Conservation (phyloP, 2,797 vertebrate genomes). For the Discoglossus pictus region DNA sequence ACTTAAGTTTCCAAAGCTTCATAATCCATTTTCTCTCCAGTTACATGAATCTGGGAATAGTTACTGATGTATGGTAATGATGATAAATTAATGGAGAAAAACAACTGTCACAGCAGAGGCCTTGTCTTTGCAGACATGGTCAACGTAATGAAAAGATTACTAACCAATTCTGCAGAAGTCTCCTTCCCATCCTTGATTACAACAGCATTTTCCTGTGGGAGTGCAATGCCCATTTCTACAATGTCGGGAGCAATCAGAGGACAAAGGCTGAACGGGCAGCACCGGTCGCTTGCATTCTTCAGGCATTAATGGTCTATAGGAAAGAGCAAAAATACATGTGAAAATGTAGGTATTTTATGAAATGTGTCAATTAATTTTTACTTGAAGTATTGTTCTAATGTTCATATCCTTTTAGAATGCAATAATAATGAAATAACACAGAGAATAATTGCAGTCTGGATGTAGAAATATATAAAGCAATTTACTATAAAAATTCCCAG, state of each 20-base stretch:
- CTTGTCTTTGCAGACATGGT: conserved; percentile 12
- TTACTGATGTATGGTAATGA: conserved; percentile 21
- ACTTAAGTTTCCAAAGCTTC: conserved; percentile 15
- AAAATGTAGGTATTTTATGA: no score
- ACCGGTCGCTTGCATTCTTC: conserved; percentile 88
- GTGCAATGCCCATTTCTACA: conserved; percentile 95
- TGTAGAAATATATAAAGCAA: no score
- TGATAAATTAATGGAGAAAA: conserved; percentile 35
- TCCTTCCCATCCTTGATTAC: conserved; percentile 93
- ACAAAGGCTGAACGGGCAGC: conserved; percentile 83
- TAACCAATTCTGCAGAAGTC: conserved; percentile 91
- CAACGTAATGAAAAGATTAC: conserved; percentile 56
- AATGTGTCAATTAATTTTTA: no score
- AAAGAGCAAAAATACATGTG: not conserved
- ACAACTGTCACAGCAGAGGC: not conserved
- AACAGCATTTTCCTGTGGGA: conserved; percentile 93
- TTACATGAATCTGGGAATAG: conserved; percentile 32
- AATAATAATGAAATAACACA: no score
- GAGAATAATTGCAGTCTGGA: no score
- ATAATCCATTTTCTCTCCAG: conserved; percentile 27
- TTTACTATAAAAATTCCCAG: no score
- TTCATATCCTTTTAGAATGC: no score
- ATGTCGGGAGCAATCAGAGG: conserved; percentile 87
- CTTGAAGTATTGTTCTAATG: no score
- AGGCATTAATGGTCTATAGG: conserved; percentile 81